Percentiles rank a stretch among this genome's conserved stretches.
Conservation (phyloP, 2,113 vertebrate genomes). For the Antechinus stuartii region DNA sequence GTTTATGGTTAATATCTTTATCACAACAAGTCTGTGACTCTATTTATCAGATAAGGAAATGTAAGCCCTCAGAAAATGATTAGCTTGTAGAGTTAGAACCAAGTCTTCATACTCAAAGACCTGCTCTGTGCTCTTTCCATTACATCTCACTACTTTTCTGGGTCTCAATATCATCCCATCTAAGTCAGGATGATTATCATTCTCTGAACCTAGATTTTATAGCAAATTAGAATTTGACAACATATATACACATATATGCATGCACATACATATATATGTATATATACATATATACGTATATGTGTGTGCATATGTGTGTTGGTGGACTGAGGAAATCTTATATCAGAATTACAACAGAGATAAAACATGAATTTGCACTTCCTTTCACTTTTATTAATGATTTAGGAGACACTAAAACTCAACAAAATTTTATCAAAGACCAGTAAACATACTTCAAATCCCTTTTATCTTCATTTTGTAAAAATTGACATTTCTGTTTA, state of each 20-base stretch:
- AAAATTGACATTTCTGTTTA: conserved; percentile 59
- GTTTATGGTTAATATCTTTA: not conserved
- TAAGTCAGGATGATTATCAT: conserved; percentile 40
- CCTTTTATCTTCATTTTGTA: conserved; percentile 46
- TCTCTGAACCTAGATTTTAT: conserved; percentile 43
- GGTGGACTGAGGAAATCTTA: not conserved
- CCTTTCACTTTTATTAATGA: conserved; percentile 66
- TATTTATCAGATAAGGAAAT: not conserved
- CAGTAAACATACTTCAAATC: conserved; percentile 60
- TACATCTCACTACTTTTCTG: not conserved
- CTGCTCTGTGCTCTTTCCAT: not conserved
- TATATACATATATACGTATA: too few species aligned
- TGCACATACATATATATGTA: too few species aligned
- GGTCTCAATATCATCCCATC: not conserved
- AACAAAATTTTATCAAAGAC: conserved; percentile 68
- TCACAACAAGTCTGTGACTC: not conserved
- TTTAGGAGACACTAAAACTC: conserved; percentile 57
- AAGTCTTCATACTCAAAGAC: not conserved
- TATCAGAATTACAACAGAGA: conserved; percentile 68
- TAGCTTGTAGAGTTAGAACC: not conserved
- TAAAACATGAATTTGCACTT: conserved; percentile 59
- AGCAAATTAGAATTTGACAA: conserved; percentile 25
- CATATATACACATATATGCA: too few species aligned
- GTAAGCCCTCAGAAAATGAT: not conserved
- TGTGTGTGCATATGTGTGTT: too few species aligned